Evolutionary conservation across 2,113 vertebrate genomes (phyloP), one percentile per base, ranked within the genome.

Genomic region (Podilymbus podiceps): DNA sequence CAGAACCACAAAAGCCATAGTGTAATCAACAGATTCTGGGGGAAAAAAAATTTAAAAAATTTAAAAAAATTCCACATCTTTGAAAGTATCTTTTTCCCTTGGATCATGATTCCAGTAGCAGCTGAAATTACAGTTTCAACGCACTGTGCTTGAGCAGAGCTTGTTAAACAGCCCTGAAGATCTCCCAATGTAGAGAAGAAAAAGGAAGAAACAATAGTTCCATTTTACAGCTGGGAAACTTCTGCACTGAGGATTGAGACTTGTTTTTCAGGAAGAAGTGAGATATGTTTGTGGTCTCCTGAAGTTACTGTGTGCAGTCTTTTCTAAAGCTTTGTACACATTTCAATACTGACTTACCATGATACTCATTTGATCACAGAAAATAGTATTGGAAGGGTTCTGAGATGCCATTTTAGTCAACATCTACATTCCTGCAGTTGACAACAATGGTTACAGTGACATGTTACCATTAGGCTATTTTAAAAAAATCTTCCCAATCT

Each of bases 91-190:
- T 19, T 52, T 44, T 73, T 33, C 17, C 30, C 12, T 40, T 60
- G 38, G 19, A 85, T 47, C 25, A 33, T 21, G 63, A 79, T 78
- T 90, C 11, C 38, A 63, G 17, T 40, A 90, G 27, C 73, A 78
- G n/a, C 31, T 74, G 56, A 90, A 89, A 88, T 74, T 44, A 62
- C 33, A 71, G 21, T 74, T 89, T 77, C 31, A 60, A 38, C 8
- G 27, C 13, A 46, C 15, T 9, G 15, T 59, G 40, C 47, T 46
- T 50, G 8, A 63, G 12, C 0, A 0, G 76, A 94, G 62, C 63
- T 3, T 47, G 31, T n/a, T 64, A 31, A 89, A 74, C 31, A 81
- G 17, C 10, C 22, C 55, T 50, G 24, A 89, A 63, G 22, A 75
- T 3, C 52, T 52, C 28, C 47, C 8, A 38, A 5, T 3, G 11